Evolutionary conservation across 2,797 vertebrate species (phyloP), one percentile per base, ranked within the genome.

Genomic region (Hoplostethus atlanticus): DNA sequence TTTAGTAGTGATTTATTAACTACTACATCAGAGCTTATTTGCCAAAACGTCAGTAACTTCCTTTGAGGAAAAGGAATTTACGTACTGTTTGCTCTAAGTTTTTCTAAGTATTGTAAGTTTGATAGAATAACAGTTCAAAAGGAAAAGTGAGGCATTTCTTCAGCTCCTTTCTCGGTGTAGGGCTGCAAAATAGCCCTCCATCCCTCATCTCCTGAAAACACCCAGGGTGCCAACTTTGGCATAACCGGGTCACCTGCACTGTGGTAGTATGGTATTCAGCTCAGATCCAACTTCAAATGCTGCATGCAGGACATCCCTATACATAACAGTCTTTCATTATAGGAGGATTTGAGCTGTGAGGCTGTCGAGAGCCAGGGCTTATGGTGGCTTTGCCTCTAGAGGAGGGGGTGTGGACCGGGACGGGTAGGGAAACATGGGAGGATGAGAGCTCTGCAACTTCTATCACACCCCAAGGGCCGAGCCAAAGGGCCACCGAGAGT

Each of bases 291-390:
- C 68, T 40, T 66, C 69, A 53, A 56, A 75, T 68, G 48, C 55
- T 13, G n/a, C 58, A 56, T 10, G 21, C 42, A 57, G 42, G 51
- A 67, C 38, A 68, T 74, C 38, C 25, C 13, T 47, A 9, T 48
- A 38, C 64, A 64, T 73, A 55, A 38, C 36, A 56, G 21, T 21
- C 21, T 83, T 82, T 85, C 74, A 81, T 88, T 83, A 85, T 81
- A 79, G 63, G 66, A 64, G 74, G 73, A 90, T 86, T 86, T 80
- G 25, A 8, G 52, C 44, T 63, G 68, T 64, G 61, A 65, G 54
- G 71, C 68, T 12, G 60, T 64, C 4, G 40, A 55, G 55, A 46
- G 8, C 42, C 36, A 34, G 8, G 71, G 61, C 47, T 72, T 70
- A 63, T 31, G 62, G 58, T 5, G 58, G 79, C 62, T 85, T 79